A percentile compares a stretch with the other conserved stretches of the same genome.
These are phyloP conservation scores for Arizona elegans DNA, from an alignment of 2,113 vertebrate species.

Conservation along the genomic window DNA sequence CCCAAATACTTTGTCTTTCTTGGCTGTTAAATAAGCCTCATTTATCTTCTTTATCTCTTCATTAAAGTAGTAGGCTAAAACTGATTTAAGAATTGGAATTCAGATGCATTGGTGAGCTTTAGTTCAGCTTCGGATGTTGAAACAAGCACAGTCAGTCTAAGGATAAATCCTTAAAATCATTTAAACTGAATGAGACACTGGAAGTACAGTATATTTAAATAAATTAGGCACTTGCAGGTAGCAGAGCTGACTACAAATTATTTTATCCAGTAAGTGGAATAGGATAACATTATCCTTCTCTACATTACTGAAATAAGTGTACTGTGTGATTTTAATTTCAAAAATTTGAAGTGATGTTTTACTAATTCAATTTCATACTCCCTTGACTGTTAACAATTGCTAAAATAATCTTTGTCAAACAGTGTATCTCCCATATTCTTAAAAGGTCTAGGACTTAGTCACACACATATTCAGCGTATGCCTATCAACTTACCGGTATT, in stretches of 20 bases:
- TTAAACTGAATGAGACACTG: slow-evolving; percentile 13
- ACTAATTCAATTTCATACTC: background rate
- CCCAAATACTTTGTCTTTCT: background rate
- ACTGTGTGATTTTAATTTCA: background rate
- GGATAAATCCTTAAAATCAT: slow-evolving; percentile 15
- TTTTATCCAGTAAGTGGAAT: slow-evolving; percentile 20
- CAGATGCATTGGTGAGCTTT: slow-evolving; percentile 14
- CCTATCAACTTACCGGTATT: background rate
- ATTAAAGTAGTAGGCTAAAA: slow-evolving; percentile 33
- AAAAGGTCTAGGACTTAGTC: background rate
- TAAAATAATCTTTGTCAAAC: background rate
- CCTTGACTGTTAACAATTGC: background rate
- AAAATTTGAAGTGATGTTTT: background rate
- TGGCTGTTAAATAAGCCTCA: slow-evolving; percentile 2
- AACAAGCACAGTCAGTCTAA: slow-evolving; percentile 9
- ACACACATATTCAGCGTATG: background rate
- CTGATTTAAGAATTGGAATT: slow-evolving; percentile 17
- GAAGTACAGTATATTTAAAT: slow-evolving; percentile 27
- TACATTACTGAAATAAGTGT: background rate
- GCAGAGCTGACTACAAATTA: slow-evolving; percentile 21
- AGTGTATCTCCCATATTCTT: background rate
- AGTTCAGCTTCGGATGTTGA: slow-evolving; percentile 33
- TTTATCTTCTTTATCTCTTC: slow-evolving; percentile 33
- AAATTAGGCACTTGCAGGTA: slow-evolving; percentile 4
- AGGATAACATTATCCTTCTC: slow-evolving; percentile 20